Conservation (phyloP, 23 tunicate species). For the Trididemnum clinides region DNA sequence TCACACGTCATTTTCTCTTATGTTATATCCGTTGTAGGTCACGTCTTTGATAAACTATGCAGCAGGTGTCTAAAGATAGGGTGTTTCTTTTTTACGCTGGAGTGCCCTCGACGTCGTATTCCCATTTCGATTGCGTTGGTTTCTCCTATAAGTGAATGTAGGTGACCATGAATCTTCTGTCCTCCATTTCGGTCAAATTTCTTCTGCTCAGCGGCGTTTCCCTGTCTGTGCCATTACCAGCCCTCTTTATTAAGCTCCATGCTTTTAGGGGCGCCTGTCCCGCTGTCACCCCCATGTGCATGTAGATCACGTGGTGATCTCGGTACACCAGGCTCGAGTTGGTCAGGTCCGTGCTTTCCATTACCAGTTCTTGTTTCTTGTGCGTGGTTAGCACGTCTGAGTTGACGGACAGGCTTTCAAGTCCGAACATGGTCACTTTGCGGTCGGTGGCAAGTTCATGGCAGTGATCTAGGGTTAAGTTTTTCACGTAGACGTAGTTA, state of each 20-base stretch:
- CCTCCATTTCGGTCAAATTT: background rate
- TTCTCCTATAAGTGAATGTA: background rate
- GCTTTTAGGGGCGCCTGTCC: background rate
- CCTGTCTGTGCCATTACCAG: background rate
- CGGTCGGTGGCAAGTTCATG: background rate
- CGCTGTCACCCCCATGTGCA: background rate
- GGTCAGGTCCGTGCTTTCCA: background rate
- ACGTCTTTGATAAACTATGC: too few relatives aligned
- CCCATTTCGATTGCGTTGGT: background rate
- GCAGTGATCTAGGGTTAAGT: background rate
- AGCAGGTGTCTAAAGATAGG: too few relatives aligned
- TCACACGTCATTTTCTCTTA: too few relatives aligned
- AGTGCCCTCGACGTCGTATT: background rate
- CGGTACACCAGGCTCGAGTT: background rate
- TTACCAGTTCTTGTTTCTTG: background rate
- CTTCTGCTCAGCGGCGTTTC: background rate
- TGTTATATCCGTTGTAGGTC: too few relatives aligned
- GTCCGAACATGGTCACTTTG: constrained; percentile 4
- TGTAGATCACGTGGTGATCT: background rate
- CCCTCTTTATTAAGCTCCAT: constrained; percentile 20
- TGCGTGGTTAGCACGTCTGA: background rate
- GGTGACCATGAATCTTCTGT: constrained; percentile 9
- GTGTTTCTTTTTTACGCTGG: too few relatives aligned
- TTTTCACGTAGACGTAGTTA: background rate
- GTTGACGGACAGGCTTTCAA: background rate